These are phyloP conservation scores for Talpa occidentalis DNA, from an alignment of 2,113 vertebrate species.

Conservation along the genomic window DNA sequence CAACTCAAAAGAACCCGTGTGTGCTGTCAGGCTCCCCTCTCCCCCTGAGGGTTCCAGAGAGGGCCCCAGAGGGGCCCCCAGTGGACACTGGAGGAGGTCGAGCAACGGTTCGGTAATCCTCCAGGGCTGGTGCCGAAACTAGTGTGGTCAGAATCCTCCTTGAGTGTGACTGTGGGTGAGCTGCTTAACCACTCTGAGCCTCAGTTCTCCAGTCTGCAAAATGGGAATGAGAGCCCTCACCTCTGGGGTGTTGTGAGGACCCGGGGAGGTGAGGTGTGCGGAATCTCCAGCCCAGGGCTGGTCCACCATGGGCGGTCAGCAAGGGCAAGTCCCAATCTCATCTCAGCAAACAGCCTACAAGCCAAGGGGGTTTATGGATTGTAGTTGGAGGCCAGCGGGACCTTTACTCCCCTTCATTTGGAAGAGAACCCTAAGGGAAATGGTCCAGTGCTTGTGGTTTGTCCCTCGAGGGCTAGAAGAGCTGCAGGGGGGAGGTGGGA, in stretches of 20 bases:
- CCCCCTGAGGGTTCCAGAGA: too few relatives aligned
- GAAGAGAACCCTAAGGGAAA: background rate
- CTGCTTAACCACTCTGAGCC: background rate
- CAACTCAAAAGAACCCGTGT: background rate
- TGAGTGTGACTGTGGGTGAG: background rate
- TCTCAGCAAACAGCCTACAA: background rate
- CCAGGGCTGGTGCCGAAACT: background rate
- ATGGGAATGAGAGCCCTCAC: background rate
- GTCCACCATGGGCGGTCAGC: background rate
- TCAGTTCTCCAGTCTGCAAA: background rate
- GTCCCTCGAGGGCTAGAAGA: background rate
- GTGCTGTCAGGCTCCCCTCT: accelerated
- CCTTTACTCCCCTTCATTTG: background rate
- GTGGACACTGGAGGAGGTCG: background rate
- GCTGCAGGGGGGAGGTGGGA: background rate
- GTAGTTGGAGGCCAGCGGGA: background rate
- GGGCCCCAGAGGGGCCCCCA: too few relatives aligned
- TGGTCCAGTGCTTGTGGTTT: background rate
- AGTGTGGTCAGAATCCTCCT: background rate
- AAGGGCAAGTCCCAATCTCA: background rate
- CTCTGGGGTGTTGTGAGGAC: background rate
- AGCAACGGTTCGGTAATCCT: background rate
- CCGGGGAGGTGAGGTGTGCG: background rate
- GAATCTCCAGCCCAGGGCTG: background rate
- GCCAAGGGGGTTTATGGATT: background rate